Evolutionary conservation across 2,113 vertebrate genomes (phyloP).

Genomic region (Plecturocebus donacophilus): DNA sequence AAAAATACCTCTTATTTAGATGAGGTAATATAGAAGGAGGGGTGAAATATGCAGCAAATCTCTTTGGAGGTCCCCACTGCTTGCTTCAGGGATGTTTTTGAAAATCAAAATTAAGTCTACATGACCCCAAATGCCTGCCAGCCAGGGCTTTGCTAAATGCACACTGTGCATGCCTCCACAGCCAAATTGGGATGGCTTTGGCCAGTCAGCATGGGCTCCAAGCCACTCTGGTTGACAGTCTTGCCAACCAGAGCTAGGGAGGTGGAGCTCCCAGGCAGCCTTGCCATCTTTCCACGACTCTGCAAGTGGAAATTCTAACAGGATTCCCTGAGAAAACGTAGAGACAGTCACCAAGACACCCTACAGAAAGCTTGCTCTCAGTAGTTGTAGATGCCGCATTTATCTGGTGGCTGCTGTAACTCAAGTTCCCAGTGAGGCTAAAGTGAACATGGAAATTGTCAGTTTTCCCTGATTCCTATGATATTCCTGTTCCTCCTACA

Average conservation of each 20-base stretch:
- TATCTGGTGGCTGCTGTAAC: not conserved
- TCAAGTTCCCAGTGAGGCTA: not conserved
- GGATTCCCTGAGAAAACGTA: not conserved
- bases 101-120: slow-evolving; percentile 39
- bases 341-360: not conserved
- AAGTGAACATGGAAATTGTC: not conserved
- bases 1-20: not conserved
- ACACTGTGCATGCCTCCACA: not conserved
- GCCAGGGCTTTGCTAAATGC: not conserved
- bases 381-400: not conserved
- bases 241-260: not conserved
- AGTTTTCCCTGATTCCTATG: not conserved
- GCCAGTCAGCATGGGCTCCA: not conserved
- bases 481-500: not conserved
- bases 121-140: not conserved
- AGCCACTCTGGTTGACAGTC: not conserved
- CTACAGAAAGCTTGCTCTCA: not conserved
- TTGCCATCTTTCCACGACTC: not conserved
- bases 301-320: not conserved
- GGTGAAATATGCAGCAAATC: not conserved
- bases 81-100: slow-evolving; percentile 20
- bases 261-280: not conserved
- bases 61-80: not conserved
- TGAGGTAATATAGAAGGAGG: not conserved
- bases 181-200: not conserved